These are phyloP conservation scores for Eurois occulta DNA, from an alignment of 2,888 invertebrate genomes.

Conservation along the genomic window DNA sequence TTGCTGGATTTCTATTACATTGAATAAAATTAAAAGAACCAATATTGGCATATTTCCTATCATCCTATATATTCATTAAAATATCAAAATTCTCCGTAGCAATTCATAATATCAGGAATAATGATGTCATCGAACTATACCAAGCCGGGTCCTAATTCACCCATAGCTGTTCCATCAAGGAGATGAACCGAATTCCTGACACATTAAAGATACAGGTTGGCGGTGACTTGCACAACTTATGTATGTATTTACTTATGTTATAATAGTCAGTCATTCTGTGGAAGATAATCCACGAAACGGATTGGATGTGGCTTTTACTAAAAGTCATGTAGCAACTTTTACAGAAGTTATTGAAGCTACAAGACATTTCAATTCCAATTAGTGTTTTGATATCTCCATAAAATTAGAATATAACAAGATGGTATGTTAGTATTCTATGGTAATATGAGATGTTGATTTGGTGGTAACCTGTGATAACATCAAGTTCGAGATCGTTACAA, in stretches of 20 bases:
- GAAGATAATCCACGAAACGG: constrained; percentile 26
- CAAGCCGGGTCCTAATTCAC: constrained; percentile 30
- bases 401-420: background rate
- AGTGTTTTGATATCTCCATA: background rate
- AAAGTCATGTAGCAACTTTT: background rate
- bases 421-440: background rate
- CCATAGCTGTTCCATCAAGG: constrained; percentile 18
- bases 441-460: background rate
- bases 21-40: too few relatives aligned
- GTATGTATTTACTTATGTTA: constrained; percentile 69
- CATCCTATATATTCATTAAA: background rate
- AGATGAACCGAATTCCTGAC: constrained; percentile 61
- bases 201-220: constrained; percentile 65
- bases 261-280: constrained; percentile 63
- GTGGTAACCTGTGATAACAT: background rate
- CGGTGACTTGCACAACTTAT: constrained; percentile 66
- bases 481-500: background rate
- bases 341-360: background rate
- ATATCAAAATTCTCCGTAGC: background rate
- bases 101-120: background rate
- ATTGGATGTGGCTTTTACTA: constrained; percentile 47
- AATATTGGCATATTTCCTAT: too few relatives aligned
- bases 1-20: too few relatives aligned
- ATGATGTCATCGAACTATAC: constrained; percentile 39
- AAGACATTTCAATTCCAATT: background rate